Evolutionary conservation across 2,797 vertebrate genomes (phyloP), one percentile per base, ranked within the genome.

Genomic region (Pseudochromis fuscus): DNA sequence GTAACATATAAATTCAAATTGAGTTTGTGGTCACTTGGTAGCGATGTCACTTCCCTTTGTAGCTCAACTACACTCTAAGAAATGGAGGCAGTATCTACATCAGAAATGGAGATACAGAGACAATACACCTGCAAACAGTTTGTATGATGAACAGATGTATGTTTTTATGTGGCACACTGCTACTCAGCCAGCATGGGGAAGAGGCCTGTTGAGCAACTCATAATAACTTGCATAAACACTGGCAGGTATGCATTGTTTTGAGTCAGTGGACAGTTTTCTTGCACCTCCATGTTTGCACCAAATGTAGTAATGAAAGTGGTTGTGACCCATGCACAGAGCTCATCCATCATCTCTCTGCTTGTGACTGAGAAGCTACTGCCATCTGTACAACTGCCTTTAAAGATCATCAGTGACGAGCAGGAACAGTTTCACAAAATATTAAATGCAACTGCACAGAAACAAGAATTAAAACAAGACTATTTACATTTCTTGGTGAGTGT

Each of bases 361-460:
- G 18, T 2, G 40, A 40, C 38, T 40, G 7, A 3, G 40, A 28
- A 46, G 23, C 27, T 49, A 7, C 46, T 24, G 21, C 40, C 25
- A 49, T 30, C 35, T 38, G 38, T 24, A 23, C 0, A 11, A 24
- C 44, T 50, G 44, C 35, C 55, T 52, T 11, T 9, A 46, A 45
- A 46, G 12, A 48, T 57, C 16, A 51, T 12, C 38, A 52, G 45
- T 37, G 63, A 61, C 28, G 52, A 40, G 58, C 60, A 45, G 38
- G 52, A 40, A 65, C 53, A 50, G 38, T 57, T 68, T 18, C 38
- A 72, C 25, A 31, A 45, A 30, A 58, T 31, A 68, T 55, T 68
- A 51, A 65, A 74, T 69, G 72, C 67, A 76, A 71, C 33, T 50
- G 56, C 68, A 73, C 18, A 42, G n/a, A 42, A 18, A 42, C n/a